A percentile compares a stretch with the other conserved stretches of the same genome.
Conservation (phyloP, 2,888 invertebrate species). For the Drosophila neutralis region DNA sequence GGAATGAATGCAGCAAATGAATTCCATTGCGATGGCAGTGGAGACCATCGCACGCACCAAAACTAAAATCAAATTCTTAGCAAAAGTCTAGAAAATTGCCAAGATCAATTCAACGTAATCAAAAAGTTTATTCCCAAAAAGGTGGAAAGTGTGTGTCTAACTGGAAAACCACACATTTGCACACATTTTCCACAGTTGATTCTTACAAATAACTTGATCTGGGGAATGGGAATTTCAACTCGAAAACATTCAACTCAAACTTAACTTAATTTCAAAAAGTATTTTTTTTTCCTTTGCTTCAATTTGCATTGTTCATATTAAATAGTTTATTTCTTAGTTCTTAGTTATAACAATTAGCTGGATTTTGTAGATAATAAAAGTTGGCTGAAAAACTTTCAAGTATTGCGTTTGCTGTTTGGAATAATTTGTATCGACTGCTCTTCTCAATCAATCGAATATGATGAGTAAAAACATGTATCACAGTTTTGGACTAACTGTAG, state of each 20-base stretch:
- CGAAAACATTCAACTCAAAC: not conserved
- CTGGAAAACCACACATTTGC: too few relatives aligned
- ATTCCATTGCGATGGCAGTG: constrained; percentile 3
- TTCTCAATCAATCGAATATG: not conserved
- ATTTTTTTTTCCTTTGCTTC: not conserved
- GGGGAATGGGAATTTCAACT: not conserved
- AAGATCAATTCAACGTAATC: not conserved
- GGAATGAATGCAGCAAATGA: constrained; percentile 4
- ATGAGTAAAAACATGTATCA: not conserved
- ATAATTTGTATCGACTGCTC: not conserved
- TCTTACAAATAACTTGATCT: not conserved
- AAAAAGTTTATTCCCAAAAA: not conserved
- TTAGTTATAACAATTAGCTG: too few relatives aligned
- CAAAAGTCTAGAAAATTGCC: not conserved
- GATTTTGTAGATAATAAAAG: too few relatives aligned
- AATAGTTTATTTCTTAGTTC: too few relatives aligned
- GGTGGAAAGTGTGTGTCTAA: too few relatives aligned
- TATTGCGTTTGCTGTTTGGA: not conserved
- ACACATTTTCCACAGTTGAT: not conserved
- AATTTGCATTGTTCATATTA: too few relatives aligned
- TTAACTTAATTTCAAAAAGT: not conserved
- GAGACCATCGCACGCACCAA: not conserved
- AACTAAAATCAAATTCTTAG: not conserved
- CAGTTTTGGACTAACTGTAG: not conserved
- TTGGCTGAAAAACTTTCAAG: too few relatives aligned